Conservation (phyloP, 2,888 invertebrate species). For the Aphodius sticticus region DNA sequence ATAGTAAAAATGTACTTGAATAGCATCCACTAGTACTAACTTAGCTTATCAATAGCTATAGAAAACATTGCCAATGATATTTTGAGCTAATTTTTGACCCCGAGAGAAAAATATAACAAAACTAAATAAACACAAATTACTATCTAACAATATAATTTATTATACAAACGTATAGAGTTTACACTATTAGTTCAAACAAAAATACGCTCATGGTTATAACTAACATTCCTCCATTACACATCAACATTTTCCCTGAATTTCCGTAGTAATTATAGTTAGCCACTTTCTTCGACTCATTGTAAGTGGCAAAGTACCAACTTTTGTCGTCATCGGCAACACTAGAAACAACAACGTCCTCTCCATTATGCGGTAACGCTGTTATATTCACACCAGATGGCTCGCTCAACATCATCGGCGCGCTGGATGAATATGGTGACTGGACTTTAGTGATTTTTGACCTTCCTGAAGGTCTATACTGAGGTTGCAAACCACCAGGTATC, state of each 20-base stretch:
- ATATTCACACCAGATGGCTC: constrained; percentile 40
- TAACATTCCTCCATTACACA: constrained; percentile 6
- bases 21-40: too few relatives aligned
- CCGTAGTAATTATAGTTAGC: constrained; percentile 21
- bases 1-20: too few relatives aligned
- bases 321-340: constrained; percentile 52
- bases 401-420: constrained; percentile 44
- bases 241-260: not conserved
- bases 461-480: constrained; percentile 59
- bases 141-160: constrained; percentile 15
- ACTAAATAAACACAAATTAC: not conserved
- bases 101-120: too few relatives aligned
- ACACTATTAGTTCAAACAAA: constrained; percentile 5
- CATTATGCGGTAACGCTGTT: constrained; percentile 33
- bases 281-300: constrained; percentile 67
- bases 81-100: not conserved
- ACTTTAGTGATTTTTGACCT: constrained; percentile 71
- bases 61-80: too few relatives aligned
- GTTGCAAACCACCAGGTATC: constrained; percentile 67
- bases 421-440: constrained; percentile 56
- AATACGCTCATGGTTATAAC: not conserved
- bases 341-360: constrained; percentile 25
- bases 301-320: constrained; percentile 85
- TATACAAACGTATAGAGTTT: not conserved
- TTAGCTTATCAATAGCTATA: too few relatives aligned